Evolutionary conservation across 2,888 invertebrate genomes (phyloP), one percentile per base, ranked within the genome.

Genomic region (Atherix ibis): DNA sequence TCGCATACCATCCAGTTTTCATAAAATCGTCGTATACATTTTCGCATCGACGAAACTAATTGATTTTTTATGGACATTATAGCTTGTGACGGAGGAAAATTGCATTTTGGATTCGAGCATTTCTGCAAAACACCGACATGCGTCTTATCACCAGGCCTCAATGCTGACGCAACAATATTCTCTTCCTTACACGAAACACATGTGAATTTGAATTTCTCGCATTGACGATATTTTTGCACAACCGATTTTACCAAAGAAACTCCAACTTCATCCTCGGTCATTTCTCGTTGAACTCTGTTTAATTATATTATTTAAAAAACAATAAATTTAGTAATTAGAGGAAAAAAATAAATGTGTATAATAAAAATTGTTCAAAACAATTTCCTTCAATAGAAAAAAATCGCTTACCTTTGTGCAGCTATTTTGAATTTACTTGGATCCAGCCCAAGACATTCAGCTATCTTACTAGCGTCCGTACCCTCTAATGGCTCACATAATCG

Each of bases 401-500:
- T 9, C 22, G 8, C 44, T 41, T 40, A 58, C 59, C 56, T 52
- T 34, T 55, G 53, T 6, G 53, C 54, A 16, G 58, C 54, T 43
- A 54, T 56, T 41, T 63, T 63, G 39, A 59, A 64, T 37, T 61
- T 56, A 9, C 44, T 52, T 1, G 70, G 67, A 54, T 76, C 74
- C 36, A 75, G 56, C 47, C 94, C 95, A 37, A 98, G 68, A 53
- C 82, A 80, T 50, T 84, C 77, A 0, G 97, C 97, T 40, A 99
- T 76, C 41, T 83, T 71, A 32, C 81, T 82, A 3, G 84, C 74
- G 62, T 95, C 94, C 43, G 87, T 83, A 9, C 89, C 92, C 43
- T 92, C 89, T 28, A 99, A 83, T 1, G 95, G 95, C 43, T 92
- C 92, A 53, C 91, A 89, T 52, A 99, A 76, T 44, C 98, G 73